phyloP scores from a whole-genome alignment of 2,113 vertebrate species.

The Daphoenositta chrysoptera region DNA sequence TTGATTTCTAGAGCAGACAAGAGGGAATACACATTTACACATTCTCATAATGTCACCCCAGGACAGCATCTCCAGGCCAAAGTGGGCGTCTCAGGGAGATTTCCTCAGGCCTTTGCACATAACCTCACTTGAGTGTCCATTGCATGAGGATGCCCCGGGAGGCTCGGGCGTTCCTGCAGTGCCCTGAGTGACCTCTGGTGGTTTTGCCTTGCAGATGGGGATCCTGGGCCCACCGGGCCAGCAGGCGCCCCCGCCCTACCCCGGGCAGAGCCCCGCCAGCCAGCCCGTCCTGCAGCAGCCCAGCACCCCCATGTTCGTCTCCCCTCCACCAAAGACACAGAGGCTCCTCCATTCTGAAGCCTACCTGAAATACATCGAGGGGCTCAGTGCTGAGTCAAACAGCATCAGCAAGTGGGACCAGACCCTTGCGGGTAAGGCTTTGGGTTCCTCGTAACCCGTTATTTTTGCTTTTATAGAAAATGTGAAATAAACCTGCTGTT shows the following conservation, averaged over 20 bases:
- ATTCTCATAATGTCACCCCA: too few species aligned
- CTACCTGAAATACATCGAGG: constrained; percentile 96
- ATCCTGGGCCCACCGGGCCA: constrained; percentile 80
- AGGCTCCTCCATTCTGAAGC: constrained; percentile 96
- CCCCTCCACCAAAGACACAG: constrained; percentile 93
- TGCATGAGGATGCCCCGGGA: background rate
- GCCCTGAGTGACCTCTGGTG: background rate
- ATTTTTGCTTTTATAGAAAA: background rate
- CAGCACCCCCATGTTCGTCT: constrained; percentile 93
- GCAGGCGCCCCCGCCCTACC: constrained; percentile 89
- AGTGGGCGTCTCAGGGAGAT: background rate
- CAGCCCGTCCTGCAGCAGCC: constrained; percentile 90
- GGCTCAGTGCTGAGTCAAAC: constrained; percentile 89
- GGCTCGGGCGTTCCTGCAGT: background rate
- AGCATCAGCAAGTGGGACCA: constrained; percentile 99
- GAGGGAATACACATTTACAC: too few species aligned
- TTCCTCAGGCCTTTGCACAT: background rate
- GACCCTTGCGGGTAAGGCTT: constrained; percentile 86
- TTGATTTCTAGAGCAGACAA: too few species aligned
- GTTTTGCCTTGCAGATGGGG: constrained; percentile 74
- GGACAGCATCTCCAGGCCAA: background rate
- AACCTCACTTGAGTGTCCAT: background rate
- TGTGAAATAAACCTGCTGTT: background rate
- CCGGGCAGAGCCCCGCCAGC: constrained; percentile 81
- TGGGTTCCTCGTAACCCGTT: accelerated